Evolutionary conservation across 1,140 invertebrate genomes (phyloP), one percentile per base, ranked within the genome.

Genomic region (Coptotermes formosanus): DNA sequence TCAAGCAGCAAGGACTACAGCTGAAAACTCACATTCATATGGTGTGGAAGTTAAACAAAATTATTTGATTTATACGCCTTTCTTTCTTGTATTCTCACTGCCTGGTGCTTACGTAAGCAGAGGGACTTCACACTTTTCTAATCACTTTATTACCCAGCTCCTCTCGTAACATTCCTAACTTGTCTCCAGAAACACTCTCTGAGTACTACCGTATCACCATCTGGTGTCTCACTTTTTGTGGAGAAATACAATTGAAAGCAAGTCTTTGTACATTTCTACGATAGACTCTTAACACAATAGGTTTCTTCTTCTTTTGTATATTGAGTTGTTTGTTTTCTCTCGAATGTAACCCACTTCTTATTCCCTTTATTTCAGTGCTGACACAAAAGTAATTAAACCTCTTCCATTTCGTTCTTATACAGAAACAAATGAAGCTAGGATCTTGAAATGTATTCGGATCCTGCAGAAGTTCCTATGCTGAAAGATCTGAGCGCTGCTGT

Each of bases 381-480:
- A 75, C 64, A 75, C n/a, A 75, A 75, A 75, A 75, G n/a, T 25
- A 75, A 75, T 30, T 75, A 75, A 75, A 30, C 64, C n/a, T 30
- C 64, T 75, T 75, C 14, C 25, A 8, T 75, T 75, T 75, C 30
- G 64, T 75, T 75, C 25, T 75, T 75, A n/a, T 30, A 75, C 64
- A 75, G n/a, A 75, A 75, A 75, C 64, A 75, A 75, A 75, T 75
- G 64, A 75, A 75, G 2, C 64, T 75, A 30, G 64, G n/a, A 75
- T 75, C 64, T 75, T 75, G 25, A n/a, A 30, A n/a, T 75, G 64
- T 75, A 75, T 75, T 30, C 25, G 30, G n/a, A 75, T 11, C 4
- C n/a, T 75, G 0, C 7, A 6, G 8, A 75, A 8, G 64, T 12
- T 75, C 3, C n/a, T n/a, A 30, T 75, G 64, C 64, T 75, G n/a